Evolutionary conservation across 2,113 vertebrate genomes (phyloP), one percentile per base, ranked within the genome.

Genomic region (Microcebus jonahi): DNA sequence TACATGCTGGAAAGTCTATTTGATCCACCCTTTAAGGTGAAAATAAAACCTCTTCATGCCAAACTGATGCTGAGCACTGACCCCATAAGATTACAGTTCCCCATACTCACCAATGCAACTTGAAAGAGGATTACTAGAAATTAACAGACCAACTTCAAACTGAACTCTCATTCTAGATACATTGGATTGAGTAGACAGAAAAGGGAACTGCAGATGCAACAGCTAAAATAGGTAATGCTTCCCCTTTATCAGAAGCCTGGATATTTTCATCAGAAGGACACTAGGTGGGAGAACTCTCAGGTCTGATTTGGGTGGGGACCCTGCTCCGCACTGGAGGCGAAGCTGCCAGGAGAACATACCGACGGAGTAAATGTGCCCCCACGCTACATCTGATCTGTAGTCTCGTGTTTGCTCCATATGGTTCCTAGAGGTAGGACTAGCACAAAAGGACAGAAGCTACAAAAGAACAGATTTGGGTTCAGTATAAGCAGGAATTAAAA

Each of bases 171-270:
- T 73, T 88, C 92, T 86, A 75, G 73, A 57, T 81, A 84, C 77
- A 88, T 90, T 75, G 79, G 81, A 77, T 81, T 59, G 65, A n/a
- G 81, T 25, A 92, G 36, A 61, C 55, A 84, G 8, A 95, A 95
- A 80, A 61, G 1, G 48, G 55, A 96, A 14, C 0, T 0, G 0
- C 53, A 55, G 48, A 67, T 12, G 5, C 39, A 79, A 15, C 0
- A 0, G n/a, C 85, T 80, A 68, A 10, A 4, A 95, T 21, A 67
- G 87, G 45, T 6, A 25, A 84, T 21, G 80, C 89, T 5, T 88
- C 91, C 77, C 94, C 77, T 50, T 6, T 31, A 63, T 18, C 55
- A 29, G 21, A 95, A 61, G 34, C 0, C 76, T 92, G 45, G 90
- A 42, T 55, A 65, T 63, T 95, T 95, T 76, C 88, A 90, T 68